Evolutionary conservation across 2,888 invertebrate genomes (phyloP).

Genomic region (Schizotus pectinicornis): DNA sequence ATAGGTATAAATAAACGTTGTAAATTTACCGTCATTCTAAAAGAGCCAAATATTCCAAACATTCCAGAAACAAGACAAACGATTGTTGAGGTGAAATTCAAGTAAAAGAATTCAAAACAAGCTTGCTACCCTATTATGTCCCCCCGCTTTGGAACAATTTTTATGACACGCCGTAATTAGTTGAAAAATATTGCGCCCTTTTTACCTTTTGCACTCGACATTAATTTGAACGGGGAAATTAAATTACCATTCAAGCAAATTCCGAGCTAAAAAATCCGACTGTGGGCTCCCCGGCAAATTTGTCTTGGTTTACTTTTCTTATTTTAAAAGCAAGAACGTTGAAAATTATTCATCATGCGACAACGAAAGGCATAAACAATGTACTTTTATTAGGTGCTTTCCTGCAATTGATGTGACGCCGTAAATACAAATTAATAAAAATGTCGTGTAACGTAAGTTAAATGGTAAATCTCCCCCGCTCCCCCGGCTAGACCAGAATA

Average conservation of each 20-base stretch:
- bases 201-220: conserved; percentile 1
- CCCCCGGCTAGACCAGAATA: conserved; percentile 29
- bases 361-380: conserved; percentile 27
- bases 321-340: conserved; percentile 15
- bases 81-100: conserved; percentile 22
- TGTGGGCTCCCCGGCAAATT: conserved; percentile 8
- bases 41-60: conserved; percentile 15
- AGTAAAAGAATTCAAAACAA: conserved; percentile 30
- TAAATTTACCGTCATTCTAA: conserved; percentile 24
- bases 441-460: conserved; percentile 34
- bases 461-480: conserved; percentile 34
- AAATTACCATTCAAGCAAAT: conserved; percentile 13
- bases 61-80: conserved; percentile 28
- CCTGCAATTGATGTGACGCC: conserved; percentile 30
- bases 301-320: conserved; percentile 17
- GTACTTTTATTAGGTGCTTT: conserved; percentile 30
- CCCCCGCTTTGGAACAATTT: conserved; percentile 13
- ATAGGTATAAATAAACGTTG: conserved; percentile 14
- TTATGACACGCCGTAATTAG: conserved; percentile 23
- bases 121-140: conserved; percentile 17
- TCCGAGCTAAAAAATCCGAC: conserved; percentile 9
- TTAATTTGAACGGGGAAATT: conserved; percentile 7
- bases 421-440: conserved; percentile 37
- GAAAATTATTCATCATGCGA: conserved; percentile 12
- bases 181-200: conserved; percentile 5